These are phyloP conservation scores for Pseudochirops corinnae DNA, from an alignment of 2,797 vertebrate species.

Conservation along the genomic window DNA sequence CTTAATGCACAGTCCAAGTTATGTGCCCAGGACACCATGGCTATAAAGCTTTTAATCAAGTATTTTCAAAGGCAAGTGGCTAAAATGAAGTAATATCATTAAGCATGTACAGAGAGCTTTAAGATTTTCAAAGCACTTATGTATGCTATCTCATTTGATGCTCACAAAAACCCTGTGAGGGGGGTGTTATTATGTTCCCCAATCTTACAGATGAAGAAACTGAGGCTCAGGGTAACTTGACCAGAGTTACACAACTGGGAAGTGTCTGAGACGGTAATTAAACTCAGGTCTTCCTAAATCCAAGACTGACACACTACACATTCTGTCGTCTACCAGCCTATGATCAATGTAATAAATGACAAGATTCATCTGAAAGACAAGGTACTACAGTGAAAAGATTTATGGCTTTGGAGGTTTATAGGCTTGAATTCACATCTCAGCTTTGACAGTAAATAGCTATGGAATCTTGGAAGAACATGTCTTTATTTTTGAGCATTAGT, in stretches of 20 bases:
- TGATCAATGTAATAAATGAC: not conserved
- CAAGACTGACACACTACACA: not conserved
- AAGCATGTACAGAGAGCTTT: not conserved
- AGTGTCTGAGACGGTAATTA: not conserved
- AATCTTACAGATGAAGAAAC: not conserved
- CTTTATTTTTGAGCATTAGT: not conserved
- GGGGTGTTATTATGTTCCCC: not conserved
- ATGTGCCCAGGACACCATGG: too few species aligned
- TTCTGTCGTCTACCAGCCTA: not conserved
- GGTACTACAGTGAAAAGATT: not conserved
- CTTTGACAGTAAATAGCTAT: not conserved
- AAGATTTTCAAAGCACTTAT: not conserved
- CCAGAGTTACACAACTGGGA: not conserved
- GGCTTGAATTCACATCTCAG: not conserved
- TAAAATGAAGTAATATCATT: not conserved
- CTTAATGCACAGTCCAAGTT: not conserved
- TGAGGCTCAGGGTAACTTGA: not conserved
- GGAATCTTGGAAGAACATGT: not conserved
- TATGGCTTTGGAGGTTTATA: not conserved
- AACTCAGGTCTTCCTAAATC: not conserved
- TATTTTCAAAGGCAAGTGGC: conserved; percentile 8
- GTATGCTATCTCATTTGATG: not conserved
- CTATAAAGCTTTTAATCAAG: not conserved
- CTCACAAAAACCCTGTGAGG: not conserved
- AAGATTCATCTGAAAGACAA: not conserved